Conservation (phyloP, 1,140 invertebrate genomes). For the Aphelinus certus region DNA sequence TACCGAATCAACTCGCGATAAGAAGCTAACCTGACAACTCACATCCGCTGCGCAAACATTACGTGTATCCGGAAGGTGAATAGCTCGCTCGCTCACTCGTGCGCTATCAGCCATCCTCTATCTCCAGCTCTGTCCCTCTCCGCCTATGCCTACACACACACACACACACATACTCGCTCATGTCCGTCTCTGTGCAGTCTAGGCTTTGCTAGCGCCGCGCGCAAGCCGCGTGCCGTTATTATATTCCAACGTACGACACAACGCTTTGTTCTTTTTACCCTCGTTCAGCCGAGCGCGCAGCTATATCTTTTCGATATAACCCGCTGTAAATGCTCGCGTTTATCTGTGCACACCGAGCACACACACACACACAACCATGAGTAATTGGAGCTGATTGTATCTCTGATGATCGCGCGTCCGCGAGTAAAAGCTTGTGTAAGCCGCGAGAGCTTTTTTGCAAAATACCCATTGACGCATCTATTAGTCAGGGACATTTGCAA, state of each 20-base stretch:
- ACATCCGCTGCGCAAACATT: conserved; percentile 23
- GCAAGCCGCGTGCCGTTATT: no score
- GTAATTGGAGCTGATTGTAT: conserved; percentile 44
- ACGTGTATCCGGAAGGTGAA: conserved; percentile 46
- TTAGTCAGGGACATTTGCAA: conserved; percentile 57
- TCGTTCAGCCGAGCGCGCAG: no score
- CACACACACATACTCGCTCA: background rate
- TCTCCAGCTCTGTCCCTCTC: conserved; percentile 17
- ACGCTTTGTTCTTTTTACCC: no score
- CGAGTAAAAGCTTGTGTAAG: conserved; percentile 16
- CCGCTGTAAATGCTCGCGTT: conserved; percentile 7
- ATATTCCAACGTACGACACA: no score
- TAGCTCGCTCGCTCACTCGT: conserved; percentile 45
- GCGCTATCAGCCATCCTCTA: conserved; percentile 48
- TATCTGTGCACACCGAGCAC: background rate
- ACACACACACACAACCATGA: no score
- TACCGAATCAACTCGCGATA: conserved; percentile 24
- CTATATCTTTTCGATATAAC: background rate
- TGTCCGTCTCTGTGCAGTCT: background rate
- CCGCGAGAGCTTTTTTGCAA: conserved; percentile 28
- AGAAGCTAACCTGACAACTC: conserved; percentile 23
- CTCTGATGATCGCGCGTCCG: conserved; percentile 52
- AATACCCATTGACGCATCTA: conserved; percentile 58
- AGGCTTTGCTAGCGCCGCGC: no score
- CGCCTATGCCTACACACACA: background rate